A percentile compares a stretch with the other conserved stretches of the same genome.
These are phyloP conservation scores for Tigriopus californicus DNA, from an alignment of 2,888 invertebrate genomes.

Conservation along the genomic window DNA sequence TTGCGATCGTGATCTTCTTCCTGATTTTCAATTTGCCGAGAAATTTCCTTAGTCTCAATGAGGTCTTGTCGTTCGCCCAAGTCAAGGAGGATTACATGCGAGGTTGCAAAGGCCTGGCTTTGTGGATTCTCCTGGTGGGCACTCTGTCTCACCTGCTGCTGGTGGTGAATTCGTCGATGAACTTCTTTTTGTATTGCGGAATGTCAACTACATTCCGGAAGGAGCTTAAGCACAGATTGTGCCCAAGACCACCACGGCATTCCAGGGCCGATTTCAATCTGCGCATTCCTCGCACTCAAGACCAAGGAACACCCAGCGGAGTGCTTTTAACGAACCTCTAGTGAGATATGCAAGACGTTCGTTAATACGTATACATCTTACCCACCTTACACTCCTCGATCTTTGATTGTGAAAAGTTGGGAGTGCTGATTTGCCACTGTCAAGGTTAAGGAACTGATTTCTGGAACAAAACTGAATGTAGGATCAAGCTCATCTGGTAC, in stretches of 20 bases:
- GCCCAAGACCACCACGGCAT: background rate
- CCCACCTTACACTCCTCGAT: no score
- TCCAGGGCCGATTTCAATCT: background rate
- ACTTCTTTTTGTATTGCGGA: slow-evolving; percentile 11
- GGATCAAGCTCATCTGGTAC: no score
- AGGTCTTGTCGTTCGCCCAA: background rate
- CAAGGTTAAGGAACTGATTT: no score
- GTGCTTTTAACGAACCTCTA: no score
- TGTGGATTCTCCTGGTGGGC: slow-evolving; percentile 8
- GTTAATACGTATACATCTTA: no score
- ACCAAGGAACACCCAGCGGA: background rate
- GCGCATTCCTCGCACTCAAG: background rate
- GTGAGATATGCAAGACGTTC: no score
- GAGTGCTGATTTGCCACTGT: no score
- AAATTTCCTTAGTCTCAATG: background rate
- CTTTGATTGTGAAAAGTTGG: no score
- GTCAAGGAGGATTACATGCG: slow-evolving; percentile 5
- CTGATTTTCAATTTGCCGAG: slow-evolving; percentile 2
- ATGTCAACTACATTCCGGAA: background rate
- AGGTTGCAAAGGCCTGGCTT: slow-evolving; percentile 5
- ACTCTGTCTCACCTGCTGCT: slow-evolving; percentile 1
- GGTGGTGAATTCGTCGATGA: background rate
- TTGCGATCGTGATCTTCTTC: slow-evolving; percentile 1
- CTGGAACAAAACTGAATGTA: no score
- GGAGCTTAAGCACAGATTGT: background rate